Evolutionary conservation across 2,888 invertebrate species (phyloP).

Genomic region (Drosophila cognata): DNA sequence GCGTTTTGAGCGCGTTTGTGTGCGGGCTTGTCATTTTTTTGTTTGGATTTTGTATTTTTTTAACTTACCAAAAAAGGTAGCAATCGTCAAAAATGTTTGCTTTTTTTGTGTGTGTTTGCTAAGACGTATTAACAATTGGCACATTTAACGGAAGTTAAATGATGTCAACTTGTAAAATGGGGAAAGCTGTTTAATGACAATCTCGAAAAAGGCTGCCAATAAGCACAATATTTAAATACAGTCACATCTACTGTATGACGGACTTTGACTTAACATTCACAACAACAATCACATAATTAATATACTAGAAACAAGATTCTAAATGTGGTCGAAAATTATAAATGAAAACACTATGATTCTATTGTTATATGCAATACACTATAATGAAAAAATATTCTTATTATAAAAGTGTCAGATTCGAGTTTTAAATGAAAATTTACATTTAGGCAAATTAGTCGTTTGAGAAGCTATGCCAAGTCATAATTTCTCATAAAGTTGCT

Average conservation of each 20-base stretch:
- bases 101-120: slow-evolving; percentile 40
- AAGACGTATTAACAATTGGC: slow-evolving; percentile 74
- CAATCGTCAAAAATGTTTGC: slow-evolving; percentile 39
- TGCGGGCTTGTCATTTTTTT: slow-evolving; percentile 15
- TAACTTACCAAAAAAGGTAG: slow-evolving; percentile 70
- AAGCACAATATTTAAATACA: slow-evolving; percentile 10
- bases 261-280: not conserved
- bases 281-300: not conserved
- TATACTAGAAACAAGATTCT: not conserved
- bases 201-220: slow-evolving; percentile 19
- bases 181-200: slow-evolving; percentile 59
- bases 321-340: not conserved
- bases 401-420: not conserved
- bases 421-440: not conserved
- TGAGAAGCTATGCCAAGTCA: not conserved
- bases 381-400: not conserved
- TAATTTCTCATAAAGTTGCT: not conserved
- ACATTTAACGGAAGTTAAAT: slow-evolving; percentile 78
- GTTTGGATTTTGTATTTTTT: slow-evolving; percentile 39
- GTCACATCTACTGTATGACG: not conserved
- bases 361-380: not conserved
- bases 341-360: not conserved
- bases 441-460: not conserved
- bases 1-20: slow-evolving; percentile 44
- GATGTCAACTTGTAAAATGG: slow-evolving; percentile 59